Base-by-base conservation (phyloP, 2,888 invertebrate species). In the Limnephilus marmoratus region DNA sequence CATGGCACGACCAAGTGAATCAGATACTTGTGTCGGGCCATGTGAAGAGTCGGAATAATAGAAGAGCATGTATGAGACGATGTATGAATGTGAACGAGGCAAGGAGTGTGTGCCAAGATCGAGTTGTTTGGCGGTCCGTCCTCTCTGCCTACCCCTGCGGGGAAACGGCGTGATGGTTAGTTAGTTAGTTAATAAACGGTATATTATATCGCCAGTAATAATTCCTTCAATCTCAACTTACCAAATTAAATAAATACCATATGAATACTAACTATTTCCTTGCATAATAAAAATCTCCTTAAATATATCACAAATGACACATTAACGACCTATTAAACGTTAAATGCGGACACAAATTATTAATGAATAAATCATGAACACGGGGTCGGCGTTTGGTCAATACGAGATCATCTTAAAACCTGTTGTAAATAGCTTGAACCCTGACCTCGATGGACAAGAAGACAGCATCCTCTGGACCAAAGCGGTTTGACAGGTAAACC, bases 381-480 rank as follows among this genome's bases (percentile, higher is more conserved):
- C 37, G 41, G 85, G 85, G 87, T 87, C 87, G 87, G 53, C 53
- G 12, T 53, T 41, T n/a, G 34, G 85, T 31, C 53, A 12, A 81
- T 2, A 15, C 31, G 81, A 81, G 12, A 81, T 31, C 81, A 68
- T 5, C 81, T 85, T 53, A 15, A 87, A 87, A 87, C 87, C 87
- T 87, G 87, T 87, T 87, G 37, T 85, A n/a, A 87, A 87, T 87
- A 53, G 87, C 29, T 68, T 87, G 87, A 87, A 68, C 68, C 87
- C 87, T 87, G 87, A 87, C 87, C 87, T 34, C 87, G 24, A 87
- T 45, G 29, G 13, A 12, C 53, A 53, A 87, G 87, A 87, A 13
- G 87, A 53, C 87, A 87, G 87, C 87, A 53, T 87, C 87, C 53
- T 29, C 53, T 87, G 87, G 68, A 53, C 87, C 87, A 87, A 53